These are phyloP conservation scores for Paramormyrops kingsleyae DNA, from an alignment of 2,113 vertebrate species.

Conservation along the genomic window DNA sequence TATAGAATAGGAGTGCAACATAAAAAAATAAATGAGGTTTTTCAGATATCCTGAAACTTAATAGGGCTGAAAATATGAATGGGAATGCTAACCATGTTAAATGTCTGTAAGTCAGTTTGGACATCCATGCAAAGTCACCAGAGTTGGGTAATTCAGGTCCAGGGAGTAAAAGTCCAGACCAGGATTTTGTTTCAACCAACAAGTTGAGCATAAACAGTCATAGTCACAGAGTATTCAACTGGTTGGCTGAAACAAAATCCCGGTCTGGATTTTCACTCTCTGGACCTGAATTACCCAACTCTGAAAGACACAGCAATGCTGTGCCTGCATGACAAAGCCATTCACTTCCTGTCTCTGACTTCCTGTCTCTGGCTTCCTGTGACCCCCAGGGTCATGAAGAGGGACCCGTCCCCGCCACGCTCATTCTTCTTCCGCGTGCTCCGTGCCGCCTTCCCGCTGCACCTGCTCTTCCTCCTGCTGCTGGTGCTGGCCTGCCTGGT, in stretches of 20 bases:
- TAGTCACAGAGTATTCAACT: too few species aligned
- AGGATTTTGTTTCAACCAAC: too few species aligned
- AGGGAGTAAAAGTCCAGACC: too few species aligned
- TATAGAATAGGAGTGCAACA: not conserved
- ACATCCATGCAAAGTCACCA: not conserved
- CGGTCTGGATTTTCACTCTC: too few species aligned
- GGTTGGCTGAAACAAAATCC: too few species aligned
- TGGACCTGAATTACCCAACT: too few species aligned
- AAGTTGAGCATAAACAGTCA: too few species aligned
- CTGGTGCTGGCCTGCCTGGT: constrained; percentile 73
- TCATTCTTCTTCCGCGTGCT: constrained; percentile 73
- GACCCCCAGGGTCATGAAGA: constrained; percentile 32
- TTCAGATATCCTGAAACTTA: not conserved
- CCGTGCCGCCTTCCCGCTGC: constrained; percentile 73
- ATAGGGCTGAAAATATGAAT: not conserved
- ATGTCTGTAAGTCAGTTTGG: not conserved
- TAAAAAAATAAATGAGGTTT: not conserved
- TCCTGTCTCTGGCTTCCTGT: not conserved
- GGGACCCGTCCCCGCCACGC: constrained; percentile 33
- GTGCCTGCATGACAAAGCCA: not conserved
- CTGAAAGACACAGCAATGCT: not conserved
- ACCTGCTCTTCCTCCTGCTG: constrained; percentile 74
- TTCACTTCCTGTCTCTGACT: not conserved
- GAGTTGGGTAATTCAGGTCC: too few species aligned
- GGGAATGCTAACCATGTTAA: not conserved